These are phyloP conservation scores for Cygnus atratus DNA, from an alignment of 2,113 vertebrate genomes.

Conservation along the genomic window DNA sequence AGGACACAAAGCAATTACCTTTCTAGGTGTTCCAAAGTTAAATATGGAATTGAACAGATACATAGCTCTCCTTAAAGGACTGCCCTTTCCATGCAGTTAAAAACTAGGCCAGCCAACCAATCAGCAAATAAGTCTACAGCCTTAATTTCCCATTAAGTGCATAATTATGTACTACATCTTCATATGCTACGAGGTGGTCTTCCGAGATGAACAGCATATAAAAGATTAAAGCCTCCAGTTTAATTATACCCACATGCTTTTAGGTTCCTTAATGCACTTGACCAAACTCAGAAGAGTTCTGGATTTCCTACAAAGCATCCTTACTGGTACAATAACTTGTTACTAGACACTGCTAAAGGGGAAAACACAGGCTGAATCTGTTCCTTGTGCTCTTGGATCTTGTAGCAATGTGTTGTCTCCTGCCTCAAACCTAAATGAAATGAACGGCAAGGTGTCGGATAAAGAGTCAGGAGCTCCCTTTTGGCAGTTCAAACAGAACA, in stretches of 20 bases:
- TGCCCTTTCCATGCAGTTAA: background rate
- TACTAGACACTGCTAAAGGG: background rate
- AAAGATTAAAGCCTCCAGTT: background rate
- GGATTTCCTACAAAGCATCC: background rate
- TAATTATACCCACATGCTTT: background rate
- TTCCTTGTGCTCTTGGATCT: background rate
- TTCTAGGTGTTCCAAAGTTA: background rate
- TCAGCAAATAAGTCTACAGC: background rate
- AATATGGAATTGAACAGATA: background rate
- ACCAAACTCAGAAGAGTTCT: background rate
- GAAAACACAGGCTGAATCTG: background rate
- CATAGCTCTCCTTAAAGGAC: background rate
- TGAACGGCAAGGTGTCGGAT: background rate
- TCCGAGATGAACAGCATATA: background rate
- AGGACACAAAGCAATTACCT: background rate
- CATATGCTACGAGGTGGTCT: background rate
- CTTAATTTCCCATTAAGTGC: background rate
- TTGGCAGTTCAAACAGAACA: background rate
- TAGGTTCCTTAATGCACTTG: background rate
- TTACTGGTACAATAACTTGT: background rate
- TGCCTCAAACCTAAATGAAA: background rate
- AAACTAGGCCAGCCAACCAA: background rate
- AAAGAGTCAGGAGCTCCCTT: background rate
- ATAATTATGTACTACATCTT: background rate
- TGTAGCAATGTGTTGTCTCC: background rate